A percentile compares a stretch with the other conserved stretches of the same genome.
Conservation (phyloP, 2,888 invertebrate species). For the Diadegma fenestrale region DNA sequence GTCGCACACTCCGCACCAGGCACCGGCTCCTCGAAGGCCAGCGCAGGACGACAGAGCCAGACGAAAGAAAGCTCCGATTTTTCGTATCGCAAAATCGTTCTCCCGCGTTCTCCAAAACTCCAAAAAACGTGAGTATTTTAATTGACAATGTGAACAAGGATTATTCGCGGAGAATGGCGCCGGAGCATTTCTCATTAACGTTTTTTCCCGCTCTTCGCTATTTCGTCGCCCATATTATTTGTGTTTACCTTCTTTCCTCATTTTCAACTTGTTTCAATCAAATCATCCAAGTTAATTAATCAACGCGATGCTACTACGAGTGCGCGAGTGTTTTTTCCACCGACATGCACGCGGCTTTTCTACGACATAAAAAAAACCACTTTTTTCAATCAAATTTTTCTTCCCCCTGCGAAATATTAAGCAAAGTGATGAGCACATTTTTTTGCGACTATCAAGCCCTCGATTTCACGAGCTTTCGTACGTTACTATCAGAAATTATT, state of each 20-base stretch:
- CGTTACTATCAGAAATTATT: slow-evolving; percentile 59
- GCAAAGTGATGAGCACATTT: background rate
- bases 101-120: slow-evolving; percentile 44
- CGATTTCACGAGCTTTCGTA: slow-evolving; percentile 7
- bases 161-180: slow-evolving; percentile 4
- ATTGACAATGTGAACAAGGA: slow-evolving; percentile 1
- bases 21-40: slow-evolving; percentile 42
- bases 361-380: background rate
- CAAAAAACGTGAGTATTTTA: slow-evolving; percentile 51
- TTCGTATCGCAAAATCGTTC: slow-evolving; percentile 36
- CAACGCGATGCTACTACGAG: slow-evolving; percentile 9
- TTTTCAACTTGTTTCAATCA: background rate
- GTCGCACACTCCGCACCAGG: slow-evolving; percentile 43
- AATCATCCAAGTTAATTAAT: slow-evolving; percentile 26
- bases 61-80: slow-evolving; percentile 55
- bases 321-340: slow-evolving; percentile 52
- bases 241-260: background rate
- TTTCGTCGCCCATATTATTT: slow-evolving; percentile 24
- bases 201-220: slow-evolving; percentile 38
- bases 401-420: background rate
- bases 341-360: slow-evolving; percentile 15
- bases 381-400: slow-evolving; percentile 5
- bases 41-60: slow-evolving; percentile 52
- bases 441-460: background rate
- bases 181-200: background rate